Evolutionary conservation across 2,113 vertebrate genomes (phyloP).

Genomic region (Anoplopoma fimbria): DNA sequence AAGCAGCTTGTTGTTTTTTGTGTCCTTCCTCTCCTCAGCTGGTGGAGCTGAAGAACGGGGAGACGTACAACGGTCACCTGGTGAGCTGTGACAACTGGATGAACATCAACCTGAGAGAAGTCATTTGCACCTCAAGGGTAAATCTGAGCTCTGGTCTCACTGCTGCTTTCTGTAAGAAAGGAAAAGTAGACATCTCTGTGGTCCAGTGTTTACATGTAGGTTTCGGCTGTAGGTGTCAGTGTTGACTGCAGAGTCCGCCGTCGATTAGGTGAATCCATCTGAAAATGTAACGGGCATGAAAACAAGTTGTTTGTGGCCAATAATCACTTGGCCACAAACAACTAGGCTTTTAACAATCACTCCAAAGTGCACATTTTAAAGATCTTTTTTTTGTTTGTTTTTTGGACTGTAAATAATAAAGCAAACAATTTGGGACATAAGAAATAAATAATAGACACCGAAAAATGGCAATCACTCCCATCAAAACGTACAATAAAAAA

Average conservation of each 20-base stretch:
- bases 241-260: background rate
- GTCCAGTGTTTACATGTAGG: background rate
- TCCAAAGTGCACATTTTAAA: background rate
- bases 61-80: constrained; percentile 97
- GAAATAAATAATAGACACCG: too few relatives aligned
- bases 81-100: constrained; percentile 99
- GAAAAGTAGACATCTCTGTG: background rate
- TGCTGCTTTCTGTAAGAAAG: background rate
- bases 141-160: constrained; percentile 26
- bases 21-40: constrained; percentile 78
- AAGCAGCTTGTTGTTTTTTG: background rate
- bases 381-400: too few relatives aligned
- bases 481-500: background rate
- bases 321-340: too few relatives aligned
- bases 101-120: constrained; percentile 98
- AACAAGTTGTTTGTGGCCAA: background rate
- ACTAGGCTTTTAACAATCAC: background rate
- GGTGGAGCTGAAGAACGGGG: constrained; percentile 98
- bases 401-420: background rate
- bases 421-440: too few relatives aligned
- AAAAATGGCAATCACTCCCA: background rate
- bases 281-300: background rate
- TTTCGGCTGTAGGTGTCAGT: background rate
- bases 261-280: background rate
- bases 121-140: constrained; percentile 97